Evolutionary conservation across 1,140 invertebrate genomes (phyloP).

Genomic region (Rhagoletis pomonella): DNA sequence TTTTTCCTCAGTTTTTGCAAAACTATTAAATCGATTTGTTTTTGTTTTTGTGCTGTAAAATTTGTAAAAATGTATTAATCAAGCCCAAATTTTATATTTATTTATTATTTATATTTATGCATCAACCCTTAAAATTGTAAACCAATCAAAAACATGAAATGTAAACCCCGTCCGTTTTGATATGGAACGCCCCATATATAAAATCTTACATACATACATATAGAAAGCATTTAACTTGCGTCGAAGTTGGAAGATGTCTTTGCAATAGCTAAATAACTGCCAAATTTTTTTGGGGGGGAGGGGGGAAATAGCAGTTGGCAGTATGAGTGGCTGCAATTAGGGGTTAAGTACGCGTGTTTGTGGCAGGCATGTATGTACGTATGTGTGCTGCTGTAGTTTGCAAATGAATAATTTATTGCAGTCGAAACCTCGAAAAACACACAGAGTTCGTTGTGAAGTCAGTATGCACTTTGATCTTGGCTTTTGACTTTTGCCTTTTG

Average conservation of each 20-base stretch:
- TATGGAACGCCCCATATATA: no score
- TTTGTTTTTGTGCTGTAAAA: no score
- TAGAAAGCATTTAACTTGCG: background rate
- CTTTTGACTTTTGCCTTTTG: slow-evolving; percentile 33
- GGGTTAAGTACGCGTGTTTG: background rate
- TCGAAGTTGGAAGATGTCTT: background rate
- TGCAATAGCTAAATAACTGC: background rate
- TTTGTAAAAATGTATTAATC: no score
- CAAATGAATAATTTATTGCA: slow-evolving; percentile 51
- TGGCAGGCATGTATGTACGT: background rate
- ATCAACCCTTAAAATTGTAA: no score
- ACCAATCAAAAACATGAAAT: no score
- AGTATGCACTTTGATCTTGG: slow-evolving; percentile 4
- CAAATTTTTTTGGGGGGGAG: slow-evolving; percentile 11
- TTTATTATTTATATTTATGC: no score
- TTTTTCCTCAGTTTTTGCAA: no score
- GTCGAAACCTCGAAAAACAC: background rate
- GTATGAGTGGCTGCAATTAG: background rate
- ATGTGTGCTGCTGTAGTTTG: background rate
- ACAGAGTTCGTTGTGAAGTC: background rate
- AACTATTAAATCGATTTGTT: no score
- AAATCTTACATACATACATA: background rate
- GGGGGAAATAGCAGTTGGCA: background rate
- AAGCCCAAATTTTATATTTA: no score
- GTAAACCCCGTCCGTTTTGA: no score